These are phyloP conservation scores for Epinephelus fuscoguttatus DNA, from an alignment of 2,113 vertebrate genomes.

Conservation along the genomic window DNA sequence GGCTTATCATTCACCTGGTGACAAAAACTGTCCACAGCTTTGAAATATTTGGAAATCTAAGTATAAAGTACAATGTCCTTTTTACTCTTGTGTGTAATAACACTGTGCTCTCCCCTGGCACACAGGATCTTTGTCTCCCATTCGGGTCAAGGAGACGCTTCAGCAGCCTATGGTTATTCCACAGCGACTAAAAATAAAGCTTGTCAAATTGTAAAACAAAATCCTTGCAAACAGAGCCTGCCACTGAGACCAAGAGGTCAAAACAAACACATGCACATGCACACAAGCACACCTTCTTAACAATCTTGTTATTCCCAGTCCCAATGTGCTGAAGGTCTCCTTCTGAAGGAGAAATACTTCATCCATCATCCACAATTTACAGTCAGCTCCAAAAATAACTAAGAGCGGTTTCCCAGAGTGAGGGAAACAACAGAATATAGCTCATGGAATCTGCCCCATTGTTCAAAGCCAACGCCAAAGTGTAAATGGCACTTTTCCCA, in stretches of 20 bases:
- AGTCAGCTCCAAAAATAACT: conserved; percentile 72
- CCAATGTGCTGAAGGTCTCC: conserved; percentile 37
- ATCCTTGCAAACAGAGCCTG: conserved; percentile 34
- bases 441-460: conserved; percentile 82
- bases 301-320: conserved; percentile 24
- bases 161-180: conserved; percentile 48
- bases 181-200: conserved; percentile 71
- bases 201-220: conserved; percentile 54
- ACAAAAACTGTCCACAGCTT: background rate
- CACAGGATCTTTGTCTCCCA: conserved; percentile 51
- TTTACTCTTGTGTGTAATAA: conserved; percentile 31
- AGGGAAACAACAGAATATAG: conserved; percentile 77
- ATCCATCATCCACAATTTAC: conserved; percentile 66
- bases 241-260: conserved; percentile 33
- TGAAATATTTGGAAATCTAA: conserved; percentile 5
- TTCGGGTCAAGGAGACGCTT: conserved; percentile 66
- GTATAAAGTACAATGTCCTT: conserved; percentile 2
- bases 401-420: conserved; percentile 68
- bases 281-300: conserved; percentile 33
- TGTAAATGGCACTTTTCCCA: conserved; percentile 79
- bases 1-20: background rate
- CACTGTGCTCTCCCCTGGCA: conserved; percentile 20
- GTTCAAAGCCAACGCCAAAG: conserved; percentile 75
- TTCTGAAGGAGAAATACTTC: conserved; percentile 55
- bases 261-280: background rate